Percentiles rank a stretch among this genome's conserved stretches.
These are phyloP conservation scores for Sprattus sprattus DNA, from an alignment of 2,113 vertebrate genomes.

Conservation along the genomic window DNA sequence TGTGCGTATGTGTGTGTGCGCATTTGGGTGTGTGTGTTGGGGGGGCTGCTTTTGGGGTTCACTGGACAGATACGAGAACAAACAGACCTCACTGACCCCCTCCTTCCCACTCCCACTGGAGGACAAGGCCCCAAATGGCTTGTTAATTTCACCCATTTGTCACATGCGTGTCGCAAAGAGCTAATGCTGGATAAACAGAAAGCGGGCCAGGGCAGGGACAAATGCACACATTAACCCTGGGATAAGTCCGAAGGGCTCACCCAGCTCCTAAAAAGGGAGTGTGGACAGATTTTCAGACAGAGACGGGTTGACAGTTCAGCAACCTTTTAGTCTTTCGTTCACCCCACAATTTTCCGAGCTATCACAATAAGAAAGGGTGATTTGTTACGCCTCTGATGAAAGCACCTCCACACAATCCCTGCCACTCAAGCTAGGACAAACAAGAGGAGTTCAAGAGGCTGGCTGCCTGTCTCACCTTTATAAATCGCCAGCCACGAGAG, in stretches of 20 bases:
- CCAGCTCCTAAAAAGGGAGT: not conserved
- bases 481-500: slow-evolving; percentile 66
- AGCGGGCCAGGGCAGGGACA: slow-evolving; percentile 26
- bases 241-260: not conserved
- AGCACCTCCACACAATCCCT: not conserved
- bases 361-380: not conserved
- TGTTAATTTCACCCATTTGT: slow-evolving; percentile 64
- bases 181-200: slow-evolving; percentile 45
- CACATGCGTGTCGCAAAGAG: slow-evolving; percentile 37
- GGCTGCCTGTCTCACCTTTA: slow-evolving; percentile 33
- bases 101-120: slow-evolving; percentile 26
- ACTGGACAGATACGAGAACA: slow-evolving; percentile 4
- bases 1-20: slow-evolving; percentile 14
- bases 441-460: slow-evolving; percentile 56
- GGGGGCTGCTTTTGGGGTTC: slow-evolving; percentile 35
- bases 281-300: not conserved
- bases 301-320: not conserved
- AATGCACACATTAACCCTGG: slow-evolving; percentile 23
- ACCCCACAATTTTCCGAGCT: not conserved
- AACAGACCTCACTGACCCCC: slow-evolving; percentile 54
- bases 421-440: not conserved
- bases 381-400: not conserved
- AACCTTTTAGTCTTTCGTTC: not conserved
- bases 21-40: no score
- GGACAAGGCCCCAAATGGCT: slow-evolving; percentile 64